These are phyloP conservation scores for Caenorhabditis doughertyi DNA, from an alignment of 2,888 invertebrate species.

Conservation along the genomic window DNA sequence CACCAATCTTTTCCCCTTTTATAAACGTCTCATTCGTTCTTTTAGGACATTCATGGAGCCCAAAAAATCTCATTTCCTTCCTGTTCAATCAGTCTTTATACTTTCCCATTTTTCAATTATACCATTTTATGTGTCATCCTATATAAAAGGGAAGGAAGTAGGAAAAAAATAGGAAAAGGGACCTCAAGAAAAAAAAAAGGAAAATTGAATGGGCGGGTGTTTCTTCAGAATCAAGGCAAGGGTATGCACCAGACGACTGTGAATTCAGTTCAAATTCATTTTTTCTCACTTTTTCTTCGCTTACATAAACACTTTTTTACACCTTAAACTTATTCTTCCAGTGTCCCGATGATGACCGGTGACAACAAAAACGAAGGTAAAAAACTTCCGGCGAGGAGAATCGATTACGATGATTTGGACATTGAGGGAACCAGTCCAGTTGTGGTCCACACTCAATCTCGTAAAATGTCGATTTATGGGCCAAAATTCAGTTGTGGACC, in stretches of 20 bases:
- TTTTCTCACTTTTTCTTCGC: neutral
- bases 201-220: conserved; percentile 38
- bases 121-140: conserved; percentile 37
- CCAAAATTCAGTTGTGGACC: conserved; percentile 48
- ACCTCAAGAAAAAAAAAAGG: conserved; percentile 13
- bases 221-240: neutral
- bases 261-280: conserved; percentile 8
- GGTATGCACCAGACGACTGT: conserved; percentile 1
- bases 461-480: conserved; percentile 53
- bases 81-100: conserved; percentile 1
- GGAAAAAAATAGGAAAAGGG: neutral
- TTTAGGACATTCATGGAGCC: neutral
- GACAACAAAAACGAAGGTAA: conserved; percentile 15
- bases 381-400: neutral
- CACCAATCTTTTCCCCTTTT: conserved; percentile 6
- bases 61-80: conserved; percentile 27
- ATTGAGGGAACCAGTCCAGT: conserved; percentile 28
- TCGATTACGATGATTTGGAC: conserved; percentile 31
- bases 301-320: neutral
- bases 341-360: conserved; percentile 19
- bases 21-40: conserved; percentile 15
- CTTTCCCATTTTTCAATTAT: conserved; percentile 33
- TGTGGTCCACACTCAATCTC: conserved; percentile 29
- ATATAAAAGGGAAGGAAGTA: neutral
- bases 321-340: neutral